Evolutionary conservation across 2,888 invertebrate species (phyloP).

Genomic region (Epinotia ramella): DNA sequence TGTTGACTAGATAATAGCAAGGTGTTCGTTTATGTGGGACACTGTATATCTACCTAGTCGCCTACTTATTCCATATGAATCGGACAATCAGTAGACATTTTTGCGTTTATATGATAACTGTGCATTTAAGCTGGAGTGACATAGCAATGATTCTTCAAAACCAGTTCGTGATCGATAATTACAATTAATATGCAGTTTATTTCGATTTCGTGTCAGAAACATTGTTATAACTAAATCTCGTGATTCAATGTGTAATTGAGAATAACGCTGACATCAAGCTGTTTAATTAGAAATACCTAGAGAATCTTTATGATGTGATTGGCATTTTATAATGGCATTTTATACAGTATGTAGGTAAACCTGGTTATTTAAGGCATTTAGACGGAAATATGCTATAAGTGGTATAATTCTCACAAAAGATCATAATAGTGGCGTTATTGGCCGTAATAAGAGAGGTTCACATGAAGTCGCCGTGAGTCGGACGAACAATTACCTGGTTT

Average conservation of each 20-base stretch:
- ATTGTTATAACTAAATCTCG: neutral
- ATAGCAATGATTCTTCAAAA: constrained; percentile 11
- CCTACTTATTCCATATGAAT: constrained; percentile 38
- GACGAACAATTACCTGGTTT: constrained; percentile 73
- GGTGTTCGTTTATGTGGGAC: constrained; percentile 25
- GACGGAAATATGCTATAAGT: constrained; percentile 51
- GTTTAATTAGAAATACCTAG: neutral
- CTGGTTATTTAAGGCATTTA: constrained; percentile 35
- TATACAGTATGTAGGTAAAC: constrained; percentile 13
- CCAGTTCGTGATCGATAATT: constrained; percentile 14
- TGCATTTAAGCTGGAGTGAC: neutral
- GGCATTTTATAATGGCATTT: neutral
- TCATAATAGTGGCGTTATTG: constrained; percentile 49
- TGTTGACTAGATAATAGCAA: constrained; percentile 40
- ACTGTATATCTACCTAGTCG: constrained; percentile 7
- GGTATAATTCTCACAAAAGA: constrained; percentile 66
- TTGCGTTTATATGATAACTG: constrained; percentile 1
- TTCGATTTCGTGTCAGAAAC: neutral
- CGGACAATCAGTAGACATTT: constrained; percentile 24
- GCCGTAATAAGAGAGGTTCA: constrained; percentile 67
- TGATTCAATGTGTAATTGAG: neutral
- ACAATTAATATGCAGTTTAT: neutral
- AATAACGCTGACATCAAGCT: neutral
- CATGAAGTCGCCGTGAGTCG: constrained; percentile 64
- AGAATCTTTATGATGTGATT: neutral